Evolutionary conservation across 2,888 invertebrate species (phyloP), one percentile per base, ranked within the genome.

Genomic region (Scaptomyza caliginosa): DNA sequence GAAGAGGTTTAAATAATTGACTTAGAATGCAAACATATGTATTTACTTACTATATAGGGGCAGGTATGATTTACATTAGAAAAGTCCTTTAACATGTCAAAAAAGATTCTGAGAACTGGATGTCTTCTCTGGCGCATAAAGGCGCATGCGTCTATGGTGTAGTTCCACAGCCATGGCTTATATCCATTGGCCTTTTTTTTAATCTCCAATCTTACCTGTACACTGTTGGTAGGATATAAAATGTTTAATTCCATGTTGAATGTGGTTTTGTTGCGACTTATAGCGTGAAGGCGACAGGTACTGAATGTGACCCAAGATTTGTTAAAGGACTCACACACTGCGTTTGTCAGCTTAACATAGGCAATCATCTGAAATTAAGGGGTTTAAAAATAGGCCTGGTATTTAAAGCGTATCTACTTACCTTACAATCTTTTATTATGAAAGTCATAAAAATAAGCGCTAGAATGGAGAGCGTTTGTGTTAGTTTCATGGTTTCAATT

Each of bases 321-420:
- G 11, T 77, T 68, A 0, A 5, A 8, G 0, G 58, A 36, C 11
- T 67, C 68, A 7, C 71, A 74, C 0, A 64, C 13, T 0, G 32
- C 50, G 43, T 74, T 77, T 5, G 73, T 75, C 19, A 74, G 16
- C 32, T 74, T 74, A 16, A 11, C 30, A 17, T 13, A 28, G 1
- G 43, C 4, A 17, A 13, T 6, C 57, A 57, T 23, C 64, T 67
- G 16, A 8, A 30, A 21, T 0, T 6, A 7, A 3, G 7, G 7
- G 2, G 2, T 21, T 11, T 7, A 4, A 10, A 11, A 2, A 17
- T 36, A 32, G 10, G 4, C 2, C 10, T 36, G n/a, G 4, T 4
- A 0, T 36, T 8, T 10, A 0, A 10, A 11, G 10, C 5, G 7
- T n/a, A 21, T 21, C n/a, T 39, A 21, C 11, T 7, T 6, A 39